These are phyloP conservation scores for Nansenia antarctica DNA, from an alignment of 2,113 vertebrate genomes.

Conservation along the genomic window DNA sequence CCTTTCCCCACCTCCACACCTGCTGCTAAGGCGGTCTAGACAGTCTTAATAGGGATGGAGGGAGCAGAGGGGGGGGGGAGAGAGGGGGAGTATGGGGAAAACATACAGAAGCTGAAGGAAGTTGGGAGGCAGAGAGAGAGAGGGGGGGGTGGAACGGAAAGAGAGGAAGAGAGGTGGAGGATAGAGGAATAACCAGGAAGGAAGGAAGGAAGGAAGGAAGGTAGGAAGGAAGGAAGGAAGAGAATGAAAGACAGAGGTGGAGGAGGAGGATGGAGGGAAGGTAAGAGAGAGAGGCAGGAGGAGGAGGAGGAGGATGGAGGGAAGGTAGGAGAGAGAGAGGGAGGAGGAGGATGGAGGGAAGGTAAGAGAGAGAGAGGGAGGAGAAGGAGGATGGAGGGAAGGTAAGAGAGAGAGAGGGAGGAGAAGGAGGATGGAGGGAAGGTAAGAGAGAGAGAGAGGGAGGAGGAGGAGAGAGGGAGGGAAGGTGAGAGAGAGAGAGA, in stretches of 20 bases:
- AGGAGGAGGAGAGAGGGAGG: neutral
- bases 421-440: neutral
- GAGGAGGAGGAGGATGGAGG: slow-evolving; percentile 44
- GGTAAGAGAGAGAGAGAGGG: neutral
- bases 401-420: neutral
- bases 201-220: neutral
- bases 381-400: too few species aligned
- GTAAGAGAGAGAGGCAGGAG: neutral
- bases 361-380: neutral
- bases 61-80: slow-evolving; percentile 11
- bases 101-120: neutral
- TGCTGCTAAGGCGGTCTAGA: slow-evolving; percentile 61
- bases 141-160: slow-evolving; percentile 18
- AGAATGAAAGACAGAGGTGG: neutral
- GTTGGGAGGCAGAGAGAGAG: neutral
- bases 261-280: neutral
- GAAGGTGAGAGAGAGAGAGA: neutral
- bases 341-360: neutral
- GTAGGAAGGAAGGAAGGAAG: neutral
- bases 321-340: slow-evolving; percentile 20
- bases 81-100: slow-evolving; percentile 17
- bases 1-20: slow-evolving; percentile 43
- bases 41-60: slow-evolving; percentile 42
- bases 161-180: neutral
- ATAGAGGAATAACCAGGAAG: neutral